A percentile compares a stretch with the other conserved stretches of the same genome.
phyloP scores from a whole-genome alignment of 2,797 vertebrate species.

The Darevskia nairensis region DNA sequence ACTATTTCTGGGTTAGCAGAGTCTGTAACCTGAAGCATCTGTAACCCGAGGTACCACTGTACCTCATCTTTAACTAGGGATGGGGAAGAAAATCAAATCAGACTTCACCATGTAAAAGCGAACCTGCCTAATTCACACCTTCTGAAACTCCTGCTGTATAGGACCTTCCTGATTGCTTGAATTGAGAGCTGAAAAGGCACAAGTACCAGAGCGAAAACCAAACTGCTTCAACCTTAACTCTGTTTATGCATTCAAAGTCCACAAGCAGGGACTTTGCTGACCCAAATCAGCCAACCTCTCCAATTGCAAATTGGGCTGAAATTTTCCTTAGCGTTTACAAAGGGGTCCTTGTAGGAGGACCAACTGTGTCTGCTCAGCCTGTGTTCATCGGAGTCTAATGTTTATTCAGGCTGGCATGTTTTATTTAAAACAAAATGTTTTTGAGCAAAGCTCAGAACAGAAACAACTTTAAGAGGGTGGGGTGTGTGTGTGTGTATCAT shows the following conservation, averaged over 20 bases:
- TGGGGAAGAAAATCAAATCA: no score
- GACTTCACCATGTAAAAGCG: no score
- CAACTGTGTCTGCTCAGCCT: not conserved
- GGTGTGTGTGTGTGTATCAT: not conserved
- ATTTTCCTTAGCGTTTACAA: not conserved
- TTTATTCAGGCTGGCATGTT: not conserved
- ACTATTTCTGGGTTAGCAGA: no score
- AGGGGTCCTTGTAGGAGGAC: not conserved
- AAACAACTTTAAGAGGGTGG: constrained; percentile 33
- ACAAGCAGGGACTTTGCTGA: not conserved
- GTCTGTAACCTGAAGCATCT: no score
- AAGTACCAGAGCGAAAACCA: not conserved
- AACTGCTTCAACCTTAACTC: no score
- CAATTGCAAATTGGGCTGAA: not conserved
- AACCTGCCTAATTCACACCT: no score
- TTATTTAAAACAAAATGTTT: not conserved
- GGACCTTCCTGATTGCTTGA: not conserved
- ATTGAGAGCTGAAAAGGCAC: no score
- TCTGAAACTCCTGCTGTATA: no score
- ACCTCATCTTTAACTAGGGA: no score
- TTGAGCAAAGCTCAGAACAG: not conserved
- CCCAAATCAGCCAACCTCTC: not conserved
- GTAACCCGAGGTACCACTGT: no score
- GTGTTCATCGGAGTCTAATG: not conserved
- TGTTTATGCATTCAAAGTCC: not conserved